Conservation (phyloP, 2,797 vertebrate genomes). For the Huso huso region DNA sequence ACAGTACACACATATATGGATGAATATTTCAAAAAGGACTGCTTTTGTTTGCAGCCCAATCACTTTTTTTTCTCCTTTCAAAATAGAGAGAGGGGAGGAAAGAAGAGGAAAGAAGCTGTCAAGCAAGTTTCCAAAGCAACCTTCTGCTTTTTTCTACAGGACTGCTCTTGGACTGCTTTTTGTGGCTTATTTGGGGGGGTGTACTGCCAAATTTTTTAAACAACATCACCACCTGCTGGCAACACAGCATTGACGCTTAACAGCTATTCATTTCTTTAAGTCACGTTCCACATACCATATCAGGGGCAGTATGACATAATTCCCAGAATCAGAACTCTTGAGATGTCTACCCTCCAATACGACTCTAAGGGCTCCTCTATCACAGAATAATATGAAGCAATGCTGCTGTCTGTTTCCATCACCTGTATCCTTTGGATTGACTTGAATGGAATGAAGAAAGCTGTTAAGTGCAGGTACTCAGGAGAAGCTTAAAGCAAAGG, state of each 20-base stretch:
- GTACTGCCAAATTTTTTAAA: slow-evolving; percentile 40
- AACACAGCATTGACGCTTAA: not conserved
- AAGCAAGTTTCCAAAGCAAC: not conserved
- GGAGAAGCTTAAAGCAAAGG: too few species aligned
- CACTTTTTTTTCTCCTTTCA: too few species aligned
- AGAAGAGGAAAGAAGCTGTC: slow-evolving; percentile 17
- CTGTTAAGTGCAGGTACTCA: too few species aligned
- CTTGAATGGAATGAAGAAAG: too few species aligned
- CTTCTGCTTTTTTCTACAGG: not conserved
- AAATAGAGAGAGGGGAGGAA: too few species aligned
- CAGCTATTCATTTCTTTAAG: not conserved
- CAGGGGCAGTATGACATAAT: not conserved
- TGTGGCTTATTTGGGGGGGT: too few species aligned
- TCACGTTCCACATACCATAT: not conserved
- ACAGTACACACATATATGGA: too few species aligned
- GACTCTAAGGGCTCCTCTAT: not conserved
- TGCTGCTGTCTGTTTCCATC: not conserved
- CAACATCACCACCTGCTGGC: slow-evolving; percentile 57
- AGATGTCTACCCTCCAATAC: not conserved
- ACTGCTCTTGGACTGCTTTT: too few species aligned
- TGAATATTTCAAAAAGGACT: too few species aligned
- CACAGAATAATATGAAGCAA: not conserved
- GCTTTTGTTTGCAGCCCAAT: too few species aligned
- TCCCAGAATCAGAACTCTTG: not conserved
- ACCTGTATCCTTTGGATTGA: not conserved